Evolutionary conservation across 2,797 vertebrate genomes (phyloP), one percentile per base, ranked within the genome.

Genomic region (Oreortyx pictus): DNA sequence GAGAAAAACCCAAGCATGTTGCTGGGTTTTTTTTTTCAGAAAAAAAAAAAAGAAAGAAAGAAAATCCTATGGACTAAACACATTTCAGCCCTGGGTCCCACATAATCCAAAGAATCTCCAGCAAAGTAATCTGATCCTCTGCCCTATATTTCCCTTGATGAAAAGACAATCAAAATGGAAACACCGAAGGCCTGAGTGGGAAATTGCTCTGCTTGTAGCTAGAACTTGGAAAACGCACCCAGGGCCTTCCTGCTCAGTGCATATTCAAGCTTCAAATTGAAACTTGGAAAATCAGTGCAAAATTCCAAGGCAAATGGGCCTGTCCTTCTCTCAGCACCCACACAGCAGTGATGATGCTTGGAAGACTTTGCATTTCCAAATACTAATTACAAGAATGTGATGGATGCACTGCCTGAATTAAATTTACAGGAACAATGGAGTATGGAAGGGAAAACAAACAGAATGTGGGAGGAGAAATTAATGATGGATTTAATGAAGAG

Each of bases 371-470:
- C 79, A 77, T 91, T 86, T 64, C 72, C 67, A 43, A 93, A 67
- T 84, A 93, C 83, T 90, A 90, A 92, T 93, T 85, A 61, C 49
- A 93, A 94, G 77, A 81, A 90, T 31, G 61, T 82, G 83, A 90
- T 89, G 60, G 92, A 97, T 94, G 93, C 7, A 23, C 37, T 79
- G 78, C 83, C 82, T 54, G 83, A 92, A 88, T 56, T 78, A 85
- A 91, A 90, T 94, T 77, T 80, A 92, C 56, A 77, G 73, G 72
- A 92, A 79, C 50, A 52, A 44, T 39, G 75, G 31, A 76, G 74
- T 91, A 31, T 80, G 70, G 89, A 95, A 94, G 29, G 78, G 87
- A 95, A 93, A 97, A 94, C 82, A 96, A 95, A 95, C 52, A 89
- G 80, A 91, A 95, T 95, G 49, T 22, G 41, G 50, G 68, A 95